phyloP scores from a whole-genome alignment of 2,888 invertebrate species.

The Eristalinus sepulchralis region DNA sequence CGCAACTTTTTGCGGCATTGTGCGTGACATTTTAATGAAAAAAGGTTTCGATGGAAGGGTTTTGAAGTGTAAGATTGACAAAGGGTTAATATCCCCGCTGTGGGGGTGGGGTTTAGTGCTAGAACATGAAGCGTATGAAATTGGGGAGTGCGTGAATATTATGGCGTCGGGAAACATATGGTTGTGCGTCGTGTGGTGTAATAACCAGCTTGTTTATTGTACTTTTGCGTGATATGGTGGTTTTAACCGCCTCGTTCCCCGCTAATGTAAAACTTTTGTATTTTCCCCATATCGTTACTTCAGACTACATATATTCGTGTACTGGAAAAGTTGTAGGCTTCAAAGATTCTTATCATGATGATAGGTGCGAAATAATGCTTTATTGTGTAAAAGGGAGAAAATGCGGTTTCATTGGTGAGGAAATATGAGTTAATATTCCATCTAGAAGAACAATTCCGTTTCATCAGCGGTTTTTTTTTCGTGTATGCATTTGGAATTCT shows the following conservation, averaged over 20 bases:
- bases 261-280: slow-evolving; percentile 40
- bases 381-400: neutral
- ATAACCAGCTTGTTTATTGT: slow-evolving; percentile 62
- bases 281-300: slow-evolving; percentile 6
- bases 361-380: neutral
- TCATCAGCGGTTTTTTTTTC: too few species aligned
- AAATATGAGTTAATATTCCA: too few species aligned
- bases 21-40: slow-evolving; percentile 78
- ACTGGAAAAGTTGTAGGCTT: neutral
- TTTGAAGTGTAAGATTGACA: neutral
- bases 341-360: neutral
- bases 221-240: slow-evolving; percentile 38
- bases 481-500: too few species aligned
- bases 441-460: too few species aligned
- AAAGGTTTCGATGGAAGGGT: slow-evolving; percentile 44
- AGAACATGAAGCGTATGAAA: slow-evolving; percentile 32
- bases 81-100: neutral
- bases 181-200: slow-evolving; percentile 18
- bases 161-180: neutral
- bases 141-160: slow-evolving; percentile 27
- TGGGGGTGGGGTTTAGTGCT: neutral
- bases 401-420: too few species aligned
- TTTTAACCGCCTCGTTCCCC: slow-evolving; percentile 19
- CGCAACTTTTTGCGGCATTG: slow-evolving; percentile 64
- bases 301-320: neutral